Conservation (phyloP, 1,140 invertebrate genomes). For the Caenorhabditis latens region DNA sequence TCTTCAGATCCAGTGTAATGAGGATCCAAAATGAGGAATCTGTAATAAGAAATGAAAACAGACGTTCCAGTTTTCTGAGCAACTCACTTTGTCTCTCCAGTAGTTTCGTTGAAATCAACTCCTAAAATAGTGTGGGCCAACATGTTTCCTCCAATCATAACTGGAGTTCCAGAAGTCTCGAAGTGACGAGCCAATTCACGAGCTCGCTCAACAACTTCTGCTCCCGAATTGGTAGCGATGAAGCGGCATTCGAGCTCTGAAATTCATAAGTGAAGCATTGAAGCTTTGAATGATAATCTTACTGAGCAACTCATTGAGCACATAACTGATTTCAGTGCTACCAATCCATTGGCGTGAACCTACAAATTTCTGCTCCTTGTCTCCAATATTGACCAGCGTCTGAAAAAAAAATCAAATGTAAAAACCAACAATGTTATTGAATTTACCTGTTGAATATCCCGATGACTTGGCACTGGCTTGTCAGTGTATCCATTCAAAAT, state of each 20-base stretch:
- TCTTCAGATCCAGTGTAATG: constrained; percentile 90
- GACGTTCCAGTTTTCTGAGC: no score
- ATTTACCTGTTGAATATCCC: constrained; percentile 87
- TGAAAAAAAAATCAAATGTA: constrained; percentile 74
- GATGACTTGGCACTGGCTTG: constrained; percentile 86
- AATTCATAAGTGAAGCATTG: background rate
- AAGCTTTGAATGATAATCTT: no score
- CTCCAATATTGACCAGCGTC: constrained; percentile 91
- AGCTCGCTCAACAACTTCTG: constrained; percentile 86
- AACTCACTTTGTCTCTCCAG: constrained; percentile 79
- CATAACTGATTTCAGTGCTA: constrained; percentile 94
- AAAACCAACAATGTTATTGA: constrained; percentile 12
- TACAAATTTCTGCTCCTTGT: constrained; percentile 90
- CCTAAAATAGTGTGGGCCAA: constrained; percentile 97
- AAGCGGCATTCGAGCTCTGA: constrained; percentile 84
- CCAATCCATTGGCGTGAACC: constrained; percentile 96
- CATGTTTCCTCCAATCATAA: constrained; percentile 90
- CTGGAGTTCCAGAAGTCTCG: constrained; percentile 90
- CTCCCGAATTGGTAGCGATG: constrained; percentile 86
- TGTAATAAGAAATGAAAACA: constrained; percentile 80
- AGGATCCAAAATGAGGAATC: constrained; percentile 95
- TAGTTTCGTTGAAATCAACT: constrained; percentile 87
- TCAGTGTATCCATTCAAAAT: constrained; percentile 92
- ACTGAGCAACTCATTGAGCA: constrained; percentile 85
- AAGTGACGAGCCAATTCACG: constrained; percentile 91